Evolutionary conservation across 2,797 vertebrate species (phyloP).

Genomic region (Pitangus sulphuratus): DNA sequence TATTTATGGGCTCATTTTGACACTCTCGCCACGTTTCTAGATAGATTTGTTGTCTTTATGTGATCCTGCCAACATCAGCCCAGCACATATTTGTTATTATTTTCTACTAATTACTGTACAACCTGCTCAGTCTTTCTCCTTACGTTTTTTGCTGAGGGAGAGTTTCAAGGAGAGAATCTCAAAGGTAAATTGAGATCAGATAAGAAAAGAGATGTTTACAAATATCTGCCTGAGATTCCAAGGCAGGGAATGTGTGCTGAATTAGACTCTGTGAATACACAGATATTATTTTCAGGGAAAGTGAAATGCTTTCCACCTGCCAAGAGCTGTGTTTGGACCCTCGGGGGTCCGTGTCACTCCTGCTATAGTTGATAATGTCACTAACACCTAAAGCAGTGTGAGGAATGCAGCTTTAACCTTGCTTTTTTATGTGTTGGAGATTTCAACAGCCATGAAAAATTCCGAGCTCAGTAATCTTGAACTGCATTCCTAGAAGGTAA

Average conservation of each 20-base stretch:
- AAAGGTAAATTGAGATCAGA: constrained; percentile 22
- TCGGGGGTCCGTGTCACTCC: neutral
- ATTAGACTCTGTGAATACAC: neutral
- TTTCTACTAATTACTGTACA: neutral
- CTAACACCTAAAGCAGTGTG: constrained; percentile 21
- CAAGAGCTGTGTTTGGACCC: constrained; percentile 21
- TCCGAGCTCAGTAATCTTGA: neutral
- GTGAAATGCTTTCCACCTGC: constrained; percentile 23
- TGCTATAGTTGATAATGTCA: constrained; percentile 51
- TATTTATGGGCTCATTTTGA: neutral
- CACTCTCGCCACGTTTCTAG: neutral
- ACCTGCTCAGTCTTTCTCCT: neutral
- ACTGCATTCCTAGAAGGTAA: constrained; percentile 39
- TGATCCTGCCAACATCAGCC: neutral
- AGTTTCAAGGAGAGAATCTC: constrained; percentile 16
- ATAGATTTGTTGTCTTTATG: neutral
- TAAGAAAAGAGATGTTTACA: constrained; percentile 17
- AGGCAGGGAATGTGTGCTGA: neutral
- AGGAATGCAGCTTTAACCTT: constrained; percentile 18
- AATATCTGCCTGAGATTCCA: neutral
- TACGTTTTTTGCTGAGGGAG: neutral
- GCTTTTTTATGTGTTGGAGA: constrained; percentile 9
- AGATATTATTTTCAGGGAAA: neutral
- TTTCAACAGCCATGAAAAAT: constrained; percentile 16
- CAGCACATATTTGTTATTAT: neutral